phyloP scores from a whole-genome alignment of 1,140 invertebrate species.

The Platyscapa corneri region DNA sequence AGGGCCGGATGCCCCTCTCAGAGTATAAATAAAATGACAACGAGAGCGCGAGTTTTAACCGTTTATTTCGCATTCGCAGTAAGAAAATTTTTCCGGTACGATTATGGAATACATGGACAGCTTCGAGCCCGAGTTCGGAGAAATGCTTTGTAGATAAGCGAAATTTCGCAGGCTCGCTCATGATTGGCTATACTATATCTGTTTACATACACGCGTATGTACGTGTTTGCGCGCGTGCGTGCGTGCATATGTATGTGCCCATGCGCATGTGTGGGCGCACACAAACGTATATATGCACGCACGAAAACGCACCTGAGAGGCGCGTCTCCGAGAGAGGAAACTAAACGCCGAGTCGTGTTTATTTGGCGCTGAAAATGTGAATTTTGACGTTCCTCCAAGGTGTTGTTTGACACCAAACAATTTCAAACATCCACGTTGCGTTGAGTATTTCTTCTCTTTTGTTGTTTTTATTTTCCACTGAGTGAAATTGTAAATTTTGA shows the following conservation, averaged over 20 bases:
- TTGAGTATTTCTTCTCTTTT: constrained; percentile 12
- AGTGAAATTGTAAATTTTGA: background rate
- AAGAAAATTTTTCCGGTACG: constrained; percentile 22
- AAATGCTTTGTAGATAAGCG: constrained; percentile 31
- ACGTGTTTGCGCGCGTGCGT: background rate
- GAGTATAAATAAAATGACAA: background rate
- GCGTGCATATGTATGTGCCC: background rate
- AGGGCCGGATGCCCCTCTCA: background rate
- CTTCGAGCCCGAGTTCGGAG: background rate
- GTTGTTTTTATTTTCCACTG: background rate
- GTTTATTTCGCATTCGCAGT: constrained; percentile 8
- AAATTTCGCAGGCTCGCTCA: constrained; percentile 7
- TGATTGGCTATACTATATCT: constrained; percentile 32
- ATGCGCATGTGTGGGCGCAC: too few species aligned
- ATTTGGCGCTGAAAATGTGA: constrained; percentile 16
- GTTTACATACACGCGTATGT: background rate
- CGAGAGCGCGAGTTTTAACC: constrained; percentile 16
- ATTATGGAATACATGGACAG: background rate
- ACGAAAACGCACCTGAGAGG: background rate
- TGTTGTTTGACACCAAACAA: constrained; percentile 12
- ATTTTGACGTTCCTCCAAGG: constrained; percentile 23
- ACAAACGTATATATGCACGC: too few species aligned
- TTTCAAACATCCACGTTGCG: background rate
- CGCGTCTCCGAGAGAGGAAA: constrained; percentile 11
- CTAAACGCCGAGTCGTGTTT: constrained; percentile 30